Evolutionary conservation across 2,113 vertebrate species (phyloP), one percentile per base, ranked within the genome.

Genomic region (Ascaphus truei): DNA sequence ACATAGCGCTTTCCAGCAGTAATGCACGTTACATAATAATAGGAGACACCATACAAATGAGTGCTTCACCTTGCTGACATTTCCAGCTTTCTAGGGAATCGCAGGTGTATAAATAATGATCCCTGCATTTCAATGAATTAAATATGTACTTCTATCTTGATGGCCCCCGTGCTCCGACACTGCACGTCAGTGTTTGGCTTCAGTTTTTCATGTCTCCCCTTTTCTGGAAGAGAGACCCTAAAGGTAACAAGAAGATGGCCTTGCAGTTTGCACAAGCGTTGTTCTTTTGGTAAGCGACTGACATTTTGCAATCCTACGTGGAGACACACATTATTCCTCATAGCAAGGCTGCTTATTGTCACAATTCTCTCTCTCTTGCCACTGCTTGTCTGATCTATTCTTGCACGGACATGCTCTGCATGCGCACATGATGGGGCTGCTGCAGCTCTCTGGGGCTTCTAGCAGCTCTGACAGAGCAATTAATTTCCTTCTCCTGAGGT

Each of bases 401-500:
- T 36, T 58, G 23, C 66, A 50, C 55, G 31, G 18, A 23, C 55
- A 39, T 41, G 27, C 45, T 52, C 67, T 41, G 67, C 67, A 52
- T 61, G 36, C 45, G 57, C 57, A 71, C 8, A 18, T 31, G 57
- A 71, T 51, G 45, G n/a, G 67, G 43, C 57, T 51, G 45, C 57
- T 22, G 43, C 55, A 29, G 55, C 47, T 71, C 67, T 68, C 55
- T 16, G 16, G 57, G 56, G 67, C 33, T 52, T 71, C 56, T 47
- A 61, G 67, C 37, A 33, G 7, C 57, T 71, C 45, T 71, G 57
- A 71, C 56, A 71, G 67, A 71, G 67, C 67, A 71, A 71, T 71
- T 71, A 71, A 60, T 71, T 71, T 71, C 56, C 52, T 61, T 61
- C 56, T 71, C 67, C 57, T 71, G 57, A 29, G 57, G 67, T 61